Conservation (phyloP, 2,113 vertebrate genomes). For the Corapipo altera region DNA sequence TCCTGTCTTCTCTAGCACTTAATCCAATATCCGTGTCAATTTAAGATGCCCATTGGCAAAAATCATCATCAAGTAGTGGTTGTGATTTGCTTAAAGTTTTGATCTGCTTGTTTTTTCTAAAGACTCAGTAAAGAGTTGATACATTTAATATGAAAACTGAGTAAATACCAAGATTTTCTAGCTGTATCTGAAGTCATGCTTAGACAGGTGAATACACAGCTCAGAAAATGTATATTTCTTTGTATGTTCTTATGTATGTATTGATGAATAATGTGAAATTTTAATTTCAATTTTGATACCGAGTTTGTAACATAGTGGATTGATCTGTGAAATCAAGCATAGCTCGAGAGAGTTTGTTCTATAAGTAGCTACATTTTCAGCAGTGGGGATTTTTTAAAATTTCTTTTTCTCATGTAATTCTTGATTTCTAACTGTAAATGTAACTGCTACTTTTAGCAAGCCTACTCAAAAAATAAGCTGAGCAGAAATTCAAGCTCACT, state of each 20-base stretch:
- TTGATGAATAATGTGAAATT: neutral
- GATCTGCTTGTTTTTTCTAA: neutral
- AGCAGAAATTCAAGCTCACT: neutral
- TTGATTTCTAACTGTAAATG: neutral
- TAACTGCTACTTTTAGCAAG: neutral
- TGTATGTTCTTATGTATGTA: neutral
- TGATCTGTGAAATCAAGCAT: neutral
- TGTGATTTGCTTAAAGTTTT: neutral
- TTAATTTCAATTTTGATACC: neutral
- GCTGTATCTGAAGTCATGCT: neutral
- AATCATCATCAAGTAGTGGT: neutral
- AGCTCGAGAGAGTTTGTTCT: neutral
- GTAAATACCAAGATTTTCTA: neutral
- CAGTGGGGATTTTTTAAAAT: neutral
- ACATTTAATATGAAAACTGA: neutral
- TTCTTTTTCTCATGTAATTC: neutral
- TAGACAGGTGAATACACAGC: neutral
- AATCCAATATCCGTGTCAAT: neutral
- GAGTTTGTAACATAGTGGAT: neutral
- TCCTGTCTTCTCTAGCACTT: neutral
- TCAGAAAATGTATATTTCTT: neutral
- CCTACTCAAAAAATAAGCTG: neutral
- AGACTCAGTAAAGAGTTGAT: neutral
- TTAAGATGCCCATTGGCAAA: neutral
- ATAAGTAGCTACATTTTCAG: neutral